phyloP scores from a whole-genome alignment of 2,113 vertebrate genomes.

The Chloebia gouldiae region DNA sequence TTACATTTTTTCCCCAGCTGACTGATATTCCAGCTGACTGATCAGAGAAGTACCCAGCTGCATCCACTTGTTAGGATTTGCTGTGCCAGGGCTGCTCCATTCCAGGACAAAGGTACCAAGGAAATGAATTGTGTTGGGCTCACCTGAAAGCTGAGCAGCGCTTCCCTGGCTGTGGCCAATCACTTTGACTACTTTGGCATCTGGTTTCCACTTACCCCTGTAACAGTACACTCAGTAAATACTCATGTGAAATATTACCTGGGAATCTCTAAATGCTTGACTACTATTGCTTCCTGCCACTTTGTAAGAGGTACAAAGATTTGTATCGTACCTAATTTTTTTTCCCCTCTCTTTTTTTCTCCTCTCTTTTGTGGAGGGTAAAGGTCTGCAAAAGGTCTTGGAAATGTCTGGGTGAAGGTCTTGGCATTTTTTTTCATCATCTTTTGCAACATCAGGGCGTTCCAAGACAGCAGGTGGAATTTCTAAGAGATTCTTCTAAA shows the following conservation, averaged over 20 bases:
- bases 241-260: not conserved
- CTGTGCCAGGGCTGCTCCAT: not conserved
- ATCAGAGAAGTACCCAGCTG: not conserved
- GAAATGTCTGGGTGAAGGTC: not conserved
- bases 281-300: not conserved
- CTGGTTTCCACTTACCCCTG: not conserved
- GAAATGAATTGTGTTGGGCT: not conserved
- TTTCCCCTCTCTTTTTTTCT: fast-evolving
- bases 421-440: not conserved
- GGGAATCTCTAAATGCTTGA: not conserved
- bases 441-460: not conserved
- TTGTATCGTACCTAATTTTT: not conserved
- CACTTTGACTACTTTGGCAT: not conserved
- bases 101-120: not conserved
- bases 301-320: not conserved
- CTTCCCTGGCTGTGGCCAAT: not conserved
- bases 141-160: fast-evolving
- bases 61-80: not conserved
- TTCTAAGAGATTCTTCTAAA: not conserved
- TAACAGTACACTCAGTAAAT: not conserved
- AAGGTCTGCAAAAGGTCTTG: too few relatives aligned
- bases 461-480: not conserved
- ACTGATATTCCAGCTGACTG: not conserved
- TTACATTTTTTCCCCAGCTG: conserved; percentile 26
- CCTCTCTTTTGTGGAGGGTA: not conserved